These are phyloP conservation scores for Drosophila baimaii DNA, from an alignment of 1,140 invertebrate species.

Conservation along the genomic window DNA sequence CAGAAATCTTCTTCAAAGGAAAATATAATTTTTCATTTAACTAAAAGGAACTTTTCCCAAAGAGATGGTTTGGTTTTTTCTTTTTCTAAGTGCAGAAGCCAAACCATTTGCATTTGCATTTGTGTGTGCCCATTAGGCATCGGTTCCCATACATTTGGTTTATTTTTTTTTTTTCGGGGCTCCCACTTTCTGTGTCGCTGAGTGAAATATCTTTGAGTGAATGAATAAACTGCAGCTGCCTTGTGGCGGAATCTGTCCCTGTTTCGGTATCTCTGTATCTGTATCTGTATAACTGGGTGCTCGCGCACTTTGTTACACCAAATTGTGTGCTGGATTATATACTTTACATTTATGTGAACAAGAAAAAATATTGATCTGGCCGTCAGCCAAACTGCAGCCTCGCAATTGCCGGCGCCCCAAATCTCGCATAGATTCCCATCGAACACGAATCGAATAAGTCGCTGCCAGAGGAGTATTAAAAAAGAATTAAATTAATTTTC, in stretches of 20 bases:
- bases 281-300: slow-evolving; percentile 1
- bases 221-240: slow-evolving; percentile 52
- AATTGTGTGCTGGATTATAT: slow-evolving; percentile 28
- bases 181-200: slow-evolving; percentile 52
- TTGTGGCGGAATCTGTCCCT: slow-evolving; percentile 25
- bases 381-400: slow-evolving; percentile 23
- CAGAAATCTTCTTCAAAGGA: too few species aligned
- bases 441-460: slow-evolving; percentile 18
- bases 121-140: slow-evolving; percentile 65
- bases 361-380: slow-evolving; percentile 57
- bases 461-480: slow-evolving; percentile 39
- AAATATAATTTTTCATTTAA: too few species aligned
- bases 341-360: slow-evolving; percentile 39
- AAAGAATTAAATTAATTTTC: slow-evolving; percentile 67
- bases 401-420: slow-evolving; percentile 5
- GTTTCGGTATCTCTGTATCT: slow-evolving; percentile 5
- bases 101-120: slow-evolving; percentile 42
- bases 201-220: slow-evolving; percentile 61
- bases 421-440: slow-evolving; percentile 8
- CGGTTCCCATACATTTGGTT: slow-evolving; percentile 55
- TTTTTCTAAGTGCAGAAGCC: slow-evolving; percentile 6
- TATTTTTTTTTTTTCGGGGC: slow-evolving; percentile 31
- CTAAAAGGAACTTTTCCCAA: too few species aligned
- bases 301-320: slow-evolving; percentile 31
- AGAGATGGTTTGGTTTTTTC: background rate